Evolutionary conservation across 2,113 vertebrate genomes (phyloP), one percentile per base, ranked within the genome.

Genomic region (Pipra filicauda): DNA sequence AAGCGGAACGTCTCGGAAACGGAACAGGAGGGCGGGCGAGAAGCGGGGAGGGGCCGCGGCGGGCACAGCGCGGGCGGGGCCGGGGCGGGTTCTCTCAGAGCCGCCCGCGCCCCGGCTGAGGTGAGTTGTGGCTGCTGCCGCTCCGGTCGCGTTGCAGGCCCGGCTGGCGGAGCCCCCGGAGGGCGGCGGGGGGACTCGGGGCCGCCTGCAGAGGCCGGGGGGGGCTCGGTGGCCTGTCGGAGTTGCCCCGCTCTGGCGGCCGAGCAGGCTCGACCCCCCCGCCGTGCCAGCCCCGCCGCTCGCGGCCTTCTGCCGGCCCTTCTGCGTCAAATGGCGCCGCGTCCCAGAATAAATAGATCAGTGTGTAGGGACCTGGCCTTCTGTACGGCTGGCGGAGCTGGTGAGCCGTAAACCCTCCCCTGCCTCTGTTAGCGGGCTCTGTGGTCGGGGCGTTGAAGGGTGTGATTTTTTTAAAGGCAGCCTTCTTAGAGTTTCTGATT

Each of bases 1-100:
- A 2, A n/a, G 33, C 54, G 9, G 16, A 7, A 33, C 23, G 37
- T 0, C 10, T 0, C 3, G 27, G 27, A 4, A 8, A 3, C 0
- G 35, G 24, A 13, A 3, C 2, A 5, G 22, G 54, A 12, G 27
- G 8, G 2, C 30, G 17, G 43, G 20, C 15, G 5, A 19, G 55
- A 30, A 44, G 33, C 9, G 28, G 33, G 39, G 48, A 9, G 9
- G 78, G 0, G 35, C 12, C n/a, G 43, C 19, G 33, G 65, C 55
- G 52, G 28, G 52, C 16, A 14, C 48, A 27, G 81, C 23, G 18
- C 49, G 30, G 71, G 71, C 43, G 52, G 83, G 8, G n/a, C 58
- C 10, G 48, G 54, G 72, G 83, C 57, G 57, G 75, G 31, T 48
- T 28, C 4, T 30, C 12, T 64, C 41, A 71, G 65, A 88, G 74